phyloP scores from a whole-genome alignment of 1,140 invertebrate species.

The Drosophila neocordata region DNA sequence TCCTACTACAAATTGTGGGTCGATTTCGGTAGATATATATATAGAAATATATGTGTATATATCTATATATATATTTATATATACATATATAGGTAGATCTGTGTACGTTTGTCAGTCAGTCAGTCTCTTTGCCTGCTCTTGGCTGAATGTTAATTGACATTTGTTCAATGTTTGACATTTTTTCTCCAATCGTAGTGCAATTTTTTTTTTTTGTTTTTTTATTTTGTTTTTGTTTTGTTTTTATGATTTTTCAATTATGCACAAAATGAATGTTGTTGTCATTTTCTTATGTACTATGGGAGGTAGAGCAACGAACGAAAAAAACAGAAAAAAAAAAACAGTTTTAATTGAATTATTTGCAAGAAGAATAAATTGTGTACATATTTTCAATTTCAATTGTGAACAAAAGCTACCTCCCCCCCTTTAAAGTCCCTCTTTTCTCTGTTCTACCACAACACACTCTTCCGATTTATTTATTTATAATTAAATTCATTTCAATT shows the following conservation, averaged over 20 bases:
- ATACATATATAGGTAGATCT: slow-evolving; percentile 3
- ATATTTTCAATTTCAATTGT: slow-evolving; percentile 10
- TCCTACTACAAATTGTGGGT: not conserved
- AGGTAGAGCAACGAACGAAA: not conserved
- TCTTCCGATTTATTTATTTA: slow-evolving; percentile 47
- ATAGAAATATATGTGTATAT: too few species aligned
- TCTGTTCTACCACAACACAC: not conserved
- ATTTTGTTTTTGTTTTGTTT: slow-evolving; percentile 38
- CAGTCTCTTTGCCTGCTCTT: slow-evolving; percentile 28
- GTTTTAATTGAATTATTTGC: slow-evolving; percentile 70
- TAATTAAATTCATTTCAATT: slow-evolving; percentile 52
- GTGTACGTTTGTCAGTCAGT: slow-evolving; percentile 21
- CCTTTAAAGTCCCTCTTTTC: not conserved
- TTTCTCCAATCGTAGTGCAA: slow-evolving; percentile 42
- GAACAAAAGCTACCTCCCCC: not conserved
- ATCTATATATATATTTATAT: too few species aligned
- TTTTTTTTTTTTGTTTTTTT: slow-evolving; percentile 28
- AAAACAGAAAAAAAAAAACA: slow-evolving; percentile 33
- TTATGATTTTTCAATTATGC: slow-evolving; percentile 62
- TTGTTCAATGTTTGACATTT: slow-evolving; percentile 64
- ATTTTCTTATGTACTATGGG: not conserved
- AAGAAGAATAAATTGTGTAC: slow-evolving; percentile 48
- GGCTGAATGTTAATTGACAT: slow-evolving; percentile 71
- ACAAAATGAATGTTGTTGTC: slow-evolving; percentile 30
- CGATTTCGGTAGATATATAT: not conserved